Evolutionary conservation across 2,797 vertebrate species (phyloP), one percentile per base, ranked within the genome.

Genomic region (Lycodopsis pacificus): DNA sequence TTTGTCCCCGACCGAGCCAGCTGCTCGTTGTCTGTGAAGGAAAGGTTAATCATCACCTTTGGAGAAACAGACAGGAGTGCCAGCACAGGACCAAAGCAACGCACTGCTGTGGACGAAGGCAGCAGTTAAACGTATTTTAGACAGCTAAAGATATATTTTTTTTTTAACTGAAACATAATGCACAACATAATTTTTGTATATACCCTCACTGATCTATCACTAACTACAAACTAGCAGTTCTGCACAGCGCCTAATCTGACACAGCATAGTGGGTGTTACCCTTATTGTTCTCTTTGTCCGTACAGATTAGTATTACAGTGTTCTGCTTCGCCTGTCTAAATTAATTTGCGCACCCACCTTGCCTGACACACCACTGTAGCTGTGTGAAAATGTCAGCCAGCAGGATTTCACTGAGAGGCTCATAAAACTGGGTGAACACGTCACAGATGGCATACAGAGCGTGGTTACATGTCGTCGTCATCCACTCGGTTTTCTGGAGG

Each of bases 401-500:
- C 44, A 99, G 95, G 79, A 99, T 96, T 80, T 97, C 96, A 36
- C 97, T 97, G 89, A 99, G 94, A 38, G 97, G 96, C 92, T 98
- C 97, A n/a, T 98, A 99, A 80, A 99, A 99, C 71, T 99, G 97
- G 0, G 98, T 98, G 90, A 99, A 99, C 20, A 99, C 97, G 4
- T 99, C 98, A 81, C 98, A 99, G 86, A 99, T 97, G 38, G 97
- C 98, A 13, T 98, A 99, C 71, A 99, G 96, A 2, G 98, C 98
- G 0, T 99, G 98, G 93, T 99, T 99, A 88, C 98, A 99, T 0
- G 98, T 99, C 0, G 98, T 99, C 1, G 97, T 99, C 98, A 99
- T 99, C 98, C 98, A 99, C 91, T 99, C 98, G 0, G 97, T 98
- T 92, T 99, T 99, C 98, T 99, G 85, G 4, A 65, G 54, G 58